Percentiles rank a stretch among this genome's conserved stretches.
phyloP scores from a whole-genome alignment of 2,888 invertebrate genomes.

The Ligdia adustata region DNA sequence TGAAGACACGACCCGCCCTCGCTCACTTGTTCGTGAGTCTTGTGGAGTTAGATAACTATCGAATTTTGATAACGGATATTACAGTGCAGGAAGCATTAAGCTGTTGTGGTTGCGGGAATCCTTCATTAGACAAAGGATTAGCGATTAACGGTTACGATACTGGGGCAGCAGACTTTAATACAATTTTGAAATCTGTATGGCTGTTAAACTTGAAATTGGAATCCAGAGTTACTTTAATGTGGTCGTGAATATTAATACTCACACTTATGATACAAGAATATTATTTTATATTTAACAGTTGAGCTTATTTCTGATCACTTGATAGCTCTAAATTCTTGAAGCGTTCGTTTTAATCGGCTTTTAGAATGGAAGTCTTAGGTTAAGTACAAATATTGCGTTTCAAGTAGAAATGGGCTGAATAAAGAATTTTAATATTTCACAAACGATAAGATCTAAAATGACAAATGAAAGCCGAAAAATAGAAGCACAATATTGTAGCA shows the following conservation, averaged over 20 bases:
- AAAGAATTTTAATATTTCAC: too few species aligned
- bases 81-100: constrained; percentile 16
- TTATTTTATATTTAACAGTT: too few species aligned
- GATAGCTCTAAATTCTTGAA: too few species aligned
- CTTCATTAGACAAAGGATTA: constrained; percentile 24
- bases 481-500: constrained; percentile 35
- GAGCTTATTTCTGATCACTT: too few species aligned
- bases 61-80: constrained; percentile 40
- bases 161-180: constrained; percentile 1
- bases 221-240: too few species aligned
- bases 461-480: constrained; percentile 5
- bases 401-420: too few species aligned
- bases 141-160: constrained; percentile 29
- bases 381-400: too few species aligned
- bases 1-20: constrained; percentile 35
- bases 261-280: too few species aligned
- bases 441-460: constrained; percentile 1
- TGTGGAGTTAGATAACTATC: constrained; percentile 36
- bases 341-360: too few species aligned
- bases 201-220: background rate
- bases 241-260: too few species aligned
- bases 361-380: too few species aligned
- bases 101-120: constrained; percentile 19
- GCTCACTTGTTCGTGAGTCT: constrained; percentile 40
- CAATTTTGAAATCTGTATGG: background rate